Percentiles rank a stretch among this genome's conserved stretches.
Conservation (phyloP, 2,888 invertebrate species). For the Diplazon laetatorius region DNA sequence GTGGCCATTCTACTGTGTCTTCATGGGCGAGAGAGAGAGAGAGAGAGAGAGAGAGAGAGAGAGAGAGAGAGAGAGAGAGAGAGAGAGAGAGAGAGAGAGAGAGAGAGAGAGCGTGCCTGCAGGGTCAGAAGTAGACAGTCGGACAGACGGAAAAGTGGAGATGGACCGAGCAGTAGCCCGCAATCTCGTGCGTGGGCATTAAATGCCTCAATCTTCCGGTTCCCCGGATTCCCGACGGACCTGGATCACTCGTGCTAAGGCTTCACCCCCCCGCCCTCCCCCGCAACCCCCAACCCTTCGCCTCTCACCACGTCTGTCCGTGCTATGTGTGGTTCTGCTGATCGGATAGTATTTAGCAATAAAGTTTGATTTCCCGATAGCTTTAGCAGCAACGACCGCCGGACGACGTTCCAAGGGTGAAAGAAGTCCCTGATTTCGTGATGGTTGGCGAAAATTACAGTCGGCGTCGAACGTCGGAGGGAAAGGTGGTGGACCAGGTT, state of each 20-base stretch:
- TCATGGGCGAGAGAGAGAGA: too few species aligned
- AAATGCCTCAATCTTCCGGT: slow-evolving; percentile 67
- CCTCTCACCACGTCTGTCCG: slow-evolving; percentile 34
- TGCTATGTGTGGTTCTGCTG: slow-evolving; percentile 78
- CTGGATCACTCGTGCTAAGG: slow-evolving; percentile 60
- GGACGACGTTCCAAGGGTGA: slow-evolving; percentile 63
- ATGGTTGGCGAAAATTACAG: slow-evolving; percentile 82
- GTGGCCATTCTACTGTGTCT: too few species aligned
- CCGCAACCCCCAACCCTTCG: background rate
- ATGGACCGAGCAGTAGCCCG: slow-evolving; percentile 50
- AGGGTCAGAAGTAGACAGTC: slow-evolving; percentile 42
- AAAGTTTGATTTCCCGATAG: slow-evolving; percentile 81
- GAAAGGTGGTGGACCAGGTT: slow-evolving; percentile 44
- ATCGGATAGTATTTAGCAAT: slow-evolving; percentile 82
- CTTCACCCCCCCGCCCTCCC: slow-evolving; percentile 47
- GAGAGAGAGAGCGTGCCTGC: slow-evolving; percentile 4
- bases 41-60: too few species aligned
- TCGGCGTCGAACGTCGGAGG: slow-evolving; percentile 62
- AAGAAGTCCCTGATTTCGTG: slow-evolving; percentile 82
- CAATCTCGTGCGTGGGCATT: slow-evolving; percentile 75
- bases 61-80: too few species aligned
- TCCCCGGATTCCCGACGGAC: slow-evolving; percentile 63
- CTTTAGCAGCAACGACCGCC: slow-evolving; percentile 61
- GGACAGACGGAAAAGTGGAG: slow-evolving; percentile 44
- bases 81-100: too few species aligned